Conservation (phyloP, 1,140 invertebrate species). For the Lordiphosa collinella region DNA sequence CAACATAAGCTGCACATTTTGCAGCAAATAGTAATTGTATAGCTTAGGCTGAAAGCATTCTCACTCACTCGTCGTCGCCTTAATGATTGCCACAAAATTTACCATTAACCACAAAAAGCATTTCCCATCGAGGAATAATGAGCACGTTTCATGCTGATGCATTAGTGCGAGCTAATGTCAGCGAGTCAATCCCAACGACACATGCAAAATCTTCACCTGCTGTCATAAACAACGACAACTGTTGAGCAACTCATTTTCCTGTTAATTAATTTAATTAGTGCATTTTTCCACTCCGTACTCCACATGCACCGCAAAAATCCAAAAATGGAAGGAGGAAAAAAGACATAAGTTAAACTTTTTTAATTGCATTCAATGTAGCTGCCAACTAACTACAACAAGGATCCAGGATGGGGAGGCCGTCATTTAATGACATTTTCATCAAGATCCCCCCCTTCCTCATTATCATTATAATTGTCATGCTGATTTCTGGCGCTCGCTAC, state of each 20-base stretch:
- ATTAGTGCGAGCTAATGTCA: not conserved
- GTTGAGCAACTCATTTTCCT: conserved; percentile 67
- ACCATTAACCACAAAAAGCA: too few relatives aligned
- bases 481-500: conserved; percentile 45
- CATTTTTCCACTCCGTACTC: conserved; percentile 11
- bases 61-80: too few relatives aligned
- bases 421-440: conserved; percentile 77
- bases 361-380: conserved; percentile 76
- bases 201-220: conserved; percentile 35
- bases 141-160: too few relatives aligned
- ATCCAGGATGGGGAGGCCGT: conserved; percentile 25
- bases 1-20: conserved; percentile 34
- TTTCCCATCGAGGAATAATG: too few relatives aligned
- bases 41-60: too few relatives aligned
- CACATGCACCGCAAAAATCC: not conserved
- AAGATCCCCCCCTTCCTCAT: conserved; percentile 45
- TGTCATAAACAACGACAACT: conserved; percentile 35
- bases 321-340: not conserved
- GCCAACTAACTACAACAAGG: conserved; percentile 40
- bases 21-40: conserved; percentile 43
- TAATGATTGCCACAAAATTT: too few relatives aligned
- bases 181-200: not conserved
- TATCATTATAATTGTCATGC: conserved; percentile 78
- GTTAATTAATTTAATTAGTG: conserved; percentile 74
- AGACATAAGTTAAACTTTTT: conserved; percentile 55